Percentiles rank a stretch among this genome's conserved stretches.
phyloP scores from a whole-genome alignment of 2,113 vertebrate species.

The Pygoscelis antarcticus region DNA sequence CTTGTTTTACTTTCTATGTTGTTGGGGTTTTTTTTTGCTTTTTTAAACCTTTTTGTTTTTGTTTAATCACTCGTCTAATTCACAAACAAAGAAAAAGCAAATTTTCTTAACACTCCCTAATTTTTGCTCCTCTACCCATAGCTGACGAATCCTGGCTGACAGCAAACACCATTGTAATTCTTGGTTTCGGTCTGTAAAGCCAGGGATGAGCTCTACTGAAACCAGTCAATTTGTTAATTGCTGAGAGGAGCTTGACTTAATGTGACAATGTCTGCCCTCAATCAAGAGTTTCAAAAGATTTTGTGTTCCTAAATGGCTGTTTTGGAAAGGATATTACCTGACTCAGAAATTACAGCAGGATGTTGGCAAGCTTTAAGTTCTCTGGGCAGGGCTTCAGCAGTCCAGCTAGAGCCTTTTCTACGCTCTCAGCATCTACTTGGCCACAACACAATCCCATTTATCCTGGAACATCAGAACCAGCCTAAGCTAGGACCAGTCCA shows the following conservation, averaged over 20 bases:
- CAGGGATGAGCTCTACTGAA: neutral
- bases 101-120: neutral
- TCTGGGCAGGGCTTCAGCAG: neutral
- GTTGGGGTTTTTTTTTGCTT: neutral
- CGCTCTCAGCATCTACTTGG: constrained; percentile 8
- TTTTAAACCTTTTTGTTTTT: neutral
- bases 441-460: neutral
- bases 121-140: neutral
- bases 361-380: neutral
- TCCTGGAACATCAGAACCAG: neutral
- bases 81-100: neutral
- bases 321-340: constrained; percentile 23
- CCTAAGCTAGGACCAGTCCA: neutral
- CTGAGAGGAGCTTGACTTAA: neutral
- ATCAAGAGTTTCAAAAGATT: neutral
- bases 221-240: neutral
- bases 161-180: neutral
- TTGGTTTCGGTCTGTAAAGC: neutral
- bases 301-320: neutral
- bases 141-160: neutral
- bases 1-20: neutral
- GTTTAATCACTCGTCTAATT: neutral
- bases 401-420: neutral
- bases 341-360: constrained; percentile 9
- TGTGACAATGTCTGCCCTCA: neutral